Base-by-base conservation (phyloP, 2,888 invertebrate species). In the Beris morrisii region DNA sequence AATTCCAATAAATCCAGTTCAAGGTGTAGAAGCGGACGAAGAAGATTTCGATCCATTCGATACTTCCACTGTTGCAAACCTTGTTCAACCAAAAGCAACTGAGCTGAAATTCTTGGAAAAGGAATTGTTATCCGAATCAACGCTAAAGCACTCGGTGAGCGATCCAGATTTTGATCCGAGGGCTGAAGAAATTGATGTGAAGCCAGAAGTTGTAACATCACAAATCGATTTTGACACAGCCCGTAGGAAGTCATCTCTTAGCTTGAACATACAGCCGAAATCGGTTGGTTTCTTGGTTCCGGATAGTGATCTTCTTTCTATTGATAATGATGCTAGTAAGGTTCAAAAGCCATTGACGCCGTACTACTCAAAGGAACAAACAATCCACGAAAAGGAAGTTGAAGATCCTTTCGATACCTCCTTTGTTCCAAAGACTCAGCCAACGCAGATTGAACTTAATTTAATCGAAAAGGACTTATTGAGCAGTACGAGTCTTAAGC, bases 361-460 rank as follows among this genome's bases (percentile, higher is more conserved):
- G 0, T 92, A 92, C 74, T 92, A 92, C 78, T 86, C 88, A 0
- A 88, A 70, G 50, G 57, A 65, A 13, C 54, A 30, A 31, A 9
- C 13, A 11, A 45, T 63, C 64, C 83, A 84, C 4, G 82, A 88
- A 57, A 84, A 86, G 46, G 84, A 83, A 73, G 82, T 38, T 11
- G 80, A 81, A 38, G 93, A 94, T 82, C 94, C 94, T 0, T 95
- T 95, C 76, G 95, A 95, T 76, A 95, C 95, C 0, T 91, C 93
- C 0, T 90, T 91, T 75, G 92, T 92, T 0, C 83, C 83, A 48
- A 88, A 89, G 74, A 86, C 91, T 53, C 82, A 87, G 61, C 92
- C 92, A 3, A 88, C 91, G 3, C 88, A 86, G 78, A 88, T 91
- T 6, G 93, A 93, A 77, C 77, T 93, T 7, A 90, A 89, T 76